phyloP scores from a whole-genome alignment of 2,888 invertebrate species.

The Cactoblastis cactorum region DNA sequence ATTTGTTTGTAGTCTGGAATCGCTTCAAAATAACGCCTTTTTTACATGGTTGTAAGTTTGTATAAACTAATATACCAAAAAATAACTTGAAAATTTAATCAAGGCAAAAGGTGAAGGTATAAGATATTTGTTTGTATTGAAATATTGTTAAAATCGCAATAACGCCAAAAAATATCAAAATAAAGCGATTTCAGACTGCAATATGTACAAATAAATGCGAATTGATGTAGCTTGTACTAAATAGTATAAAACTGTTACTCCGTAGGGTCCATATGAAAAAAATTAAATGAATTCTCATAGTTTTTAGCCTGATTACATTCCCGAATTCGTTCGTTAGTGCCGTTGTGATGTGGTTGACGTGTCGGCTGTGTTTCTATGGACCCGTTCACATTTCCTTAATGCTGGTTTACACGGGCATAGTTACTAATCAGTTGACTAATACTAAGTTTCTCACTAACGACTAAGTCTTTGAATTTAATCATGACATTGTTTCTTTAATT shows the following conservation, averaged over 20 bases:
- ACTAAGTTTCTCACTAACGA: neutral
- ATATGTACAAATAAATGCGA: neutral
- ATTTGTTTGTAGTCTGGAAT: neutral
- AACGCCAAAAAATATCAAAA: neutral
- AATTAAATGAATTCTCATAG: neutral
- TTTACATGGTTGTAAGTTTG: neutral
- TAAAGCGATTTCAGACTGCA: neutral
- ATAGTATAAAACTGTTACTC: neutral
- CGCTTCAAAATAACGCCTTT: neutral
- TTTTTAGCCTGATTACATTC: conserved; percentile 3
- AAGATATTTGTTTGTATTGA: too few relatives aligned
- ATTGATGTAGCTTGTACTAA: conserved; percentile 3
- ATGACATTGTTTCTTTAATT: neutral
- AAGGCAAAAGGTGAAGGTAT: too few relatives aligned
- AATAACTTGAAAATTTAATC: too few relatives aligned
- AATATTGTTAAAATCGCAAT: too few relatives aligned
- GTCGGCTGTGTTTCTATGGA: conserved; percentile 6
- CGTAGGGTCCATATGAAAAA: neutral
- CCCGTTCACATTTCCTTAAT: neutral
- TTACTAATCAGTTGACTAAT: neutral
- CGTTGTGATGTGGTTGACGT: neutral
- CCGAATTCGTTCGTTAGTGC: neutral
- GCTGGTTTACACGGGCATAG: neutral
- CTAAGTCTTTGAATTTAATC: neutral
- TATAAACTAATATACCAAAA: neutral